Base-by-base conservation (phyloP, 2,888 invertebrate genomes). In the Dicranocentrus wangi region DNA sequence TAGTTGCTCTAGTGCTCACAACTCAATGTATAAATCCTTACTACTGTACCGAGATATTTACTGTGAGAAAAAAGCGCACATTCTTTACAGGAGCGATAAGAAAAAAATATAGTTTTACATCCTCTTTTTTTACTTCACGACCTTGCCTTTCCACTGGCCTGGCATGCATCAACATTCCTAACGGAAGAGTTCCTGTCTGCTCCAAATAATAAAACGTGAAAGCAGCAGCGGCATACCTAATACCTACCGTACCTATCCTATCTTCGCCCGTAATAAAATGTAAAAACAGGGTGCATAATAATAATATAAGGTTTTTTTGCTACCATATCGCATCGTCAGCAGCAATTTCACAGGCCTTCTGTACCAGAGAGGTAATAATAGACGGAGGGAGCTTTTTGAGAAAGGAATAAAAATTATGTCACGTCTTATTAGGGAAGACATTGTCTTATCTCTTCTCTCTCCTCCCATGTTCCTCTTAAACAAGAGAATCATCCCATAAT, bases 181-280 rank as follows among this genome's bases (percentile, higher is more conserved):
- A 77, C 77, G 77, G 77, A 69, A 77, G 77, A 77, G 69, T 77
- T 77, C 77, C 77, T 68, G 69, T 55, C 32, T 72, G 72, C 60
- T 70, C 70, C 58, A 72, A 61, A 60, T 72, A 39, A 28, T 32
- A 32, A n/a, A 17, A 32, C 39, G 10, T 61, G 32, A 55, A 19
- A 61, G n/a, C n/a, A 61, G 17, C 10, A n/a, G n/a, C n/a, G n/a
- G n/a, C n/a, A n/a, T n/a, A n/a, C n/a, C n/a, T n/a, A n/a, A n/a
- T n/a, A n/a, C n/a, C n/a, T n/a, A n/a, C n/a, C n/a, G n/a, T n/a
- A n/a, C n/a, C n/a, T n/a, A n/a, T n/a, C n/a, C n/a, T n/a, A n/a
- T n/a, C n/a, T n/a, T n/a, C n/a, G n/a, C n/a, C n/a, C n/a, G n/a
- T n/a, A n/a, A n/a, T n/a, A n/a, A n/a, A n/a, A n/a, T n/a, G n/a